phyloP scores from a whole-genome alignment of 2,113 vertebrate genomes.

The Rousettus leschenaultii region DNA sequence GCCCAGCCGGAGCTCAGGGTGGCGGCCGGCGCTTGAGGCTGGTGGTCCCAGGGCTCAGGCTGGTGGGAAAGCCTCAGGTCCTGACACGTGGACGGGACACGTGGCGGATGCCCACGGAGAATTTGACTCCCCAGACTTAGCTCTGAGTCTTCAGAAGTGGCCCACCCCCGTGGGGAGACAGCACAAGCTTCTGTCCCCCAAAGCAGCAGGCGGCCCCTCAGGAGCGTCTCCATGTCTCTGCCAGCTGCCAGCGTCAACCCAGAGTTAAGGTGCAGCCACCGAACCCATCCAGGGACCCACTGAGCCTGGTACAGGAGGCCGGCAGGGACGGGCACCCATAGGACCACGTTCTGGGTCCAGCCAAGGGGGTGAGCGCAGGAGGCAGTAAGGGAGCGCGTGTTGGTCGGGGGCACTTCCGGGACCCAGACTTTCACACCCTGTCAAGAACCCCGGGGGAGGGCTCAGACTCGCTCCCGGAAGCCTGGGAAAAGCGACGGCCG shows the following conservation, averaged over 20 bases:
- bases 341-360: neutral
- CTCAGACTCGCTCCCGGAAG: neutral
- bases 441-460: neutral
- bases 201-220: neutral
- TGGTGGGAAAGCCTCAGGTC: neutral
- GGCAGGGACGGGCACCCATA: neutral
- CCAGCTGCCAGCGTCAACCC: neutral
- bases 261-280: fast-evolving
- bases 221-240: neutral
- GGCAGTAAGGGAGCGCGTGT: neutral
- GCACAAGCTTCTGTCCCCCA: neutral
- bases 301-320: neutral
- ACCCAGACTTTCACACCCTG: neutral
- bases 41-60: no score
- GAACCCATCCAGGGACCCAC: no score
- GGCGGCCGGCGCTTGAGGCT: no score
- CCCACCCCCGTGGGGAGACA: neutral
- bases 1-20: neutral
- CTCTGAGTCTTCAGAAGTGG: neutral
- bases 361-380: neutral
- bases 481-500: neutral
- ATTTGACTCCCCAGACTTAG: no score
- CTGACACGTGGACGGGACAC: neutral
- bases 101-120: neutral
- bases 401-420: neutral